Base-by-base conservation (phyloP, 2,888 invertebrate genomes). In the Uropetala carovei region DNA sequence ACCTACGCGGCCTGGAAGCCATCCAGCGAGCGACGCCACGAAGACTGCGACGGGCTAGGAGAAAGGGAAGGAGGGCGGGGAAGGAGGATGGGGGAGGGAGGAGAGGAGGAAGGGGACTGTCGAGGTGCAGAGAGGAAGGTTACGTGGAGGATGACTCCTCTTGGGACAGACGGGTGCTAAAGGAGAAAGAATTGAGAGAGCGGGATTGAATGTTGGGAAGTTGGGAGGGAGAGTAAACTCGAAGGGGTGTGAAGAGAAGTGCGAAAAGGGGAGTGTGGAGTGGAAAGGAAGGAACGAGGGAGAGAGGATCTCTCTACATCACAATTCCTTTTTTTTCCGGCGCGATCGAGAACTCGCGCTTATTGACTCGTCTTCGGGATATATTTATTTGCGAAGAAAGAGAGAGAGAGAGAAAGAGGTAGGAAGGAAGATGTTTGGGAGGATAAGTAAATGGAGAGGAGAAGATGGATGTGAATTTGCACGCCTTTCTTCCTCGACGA, bases 1-100 rank as follows among this genome's bases (percentile, higher is more conserved):
- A 89, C 89, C 89, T 89, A 89, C 89, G 89, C 89, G 89, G 89
- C 89, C 89, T 89, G 89, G 89, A 89, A 89, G 89, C 89, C 30
- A 89, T 89, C 89, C 89, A 89, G 89, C 10, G 75, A 75, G 22
- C 22, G 75, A 27, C 27, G 75, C 22, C 75, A 75, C 18, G 18
- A 64, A 64, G 64, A 64, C 64, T 64, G 64, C 64, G 64, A 64
- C 64, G 64, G 64, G 59, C 86, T 27, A 22, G 85, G 58, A n/a
- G 85, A 58, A 58, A n/a, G 58, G 85, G 7, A 14, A 27, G 27
- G 11, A 22, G 86, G 27, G 86, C 22, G 30, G 30, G 86, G 60
- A 59, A n/a, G 30, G 30, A n/a, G 13, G 30, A 82, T 30, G 13
- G 82, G 27, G 56, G 82, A 82, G 43, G 30, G 43, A 57, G 43